A percentile compares a stretch with the other conserved stretches of the same genome.
These are phyloP conservation scores for Xestoiulus laeticollis DNA, from an alignment of 2,888 invertebrate genomes.

Conservation along the genomic window DNA sequence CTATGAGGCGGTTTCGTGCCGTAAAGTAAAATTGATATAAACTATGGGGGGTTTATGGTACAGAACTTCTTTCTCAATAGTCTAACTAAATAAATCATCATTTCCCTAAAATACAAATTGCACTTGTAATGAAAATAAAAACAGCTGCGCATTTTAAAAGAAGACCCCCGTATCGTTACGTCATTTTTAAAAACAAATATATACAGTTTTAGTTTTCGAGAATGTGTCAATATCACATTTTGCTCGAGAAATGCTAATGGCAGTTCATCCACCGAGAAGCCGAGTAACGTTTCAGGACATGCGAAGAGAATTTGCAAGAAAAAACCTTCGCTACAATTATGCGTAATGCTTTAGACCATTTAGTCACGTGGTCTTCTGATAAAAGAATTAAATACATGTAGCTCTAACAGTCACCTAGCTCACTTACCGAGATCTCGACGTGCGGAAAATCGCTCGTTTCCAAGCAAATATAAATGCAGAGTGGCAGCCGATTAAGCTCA, in stretches of 20 bases:
- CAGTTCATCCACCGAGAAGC: background rate
- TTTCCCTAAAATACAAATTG: background rate
- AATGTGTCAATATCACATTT: background rate
- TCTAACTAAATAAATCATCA: background rate
- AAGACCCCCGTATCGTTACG: background rate
- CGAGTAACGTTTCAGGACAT: background rate
- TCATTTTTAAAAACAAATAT: background rate
- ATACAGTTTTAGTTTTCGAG: background rate
- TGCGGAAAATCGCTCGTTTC: background rate
- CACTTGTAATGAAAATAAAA: background rate
- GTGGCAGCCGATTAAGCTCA: background rate
- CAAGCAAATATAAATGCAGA: background rate
- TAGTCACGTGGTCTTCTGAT: background rate
- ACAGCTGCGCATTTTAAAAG: background rate
- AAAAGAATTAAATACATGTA: background rate
- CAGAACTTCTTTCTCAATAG: background rate
- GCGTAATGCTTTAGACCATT: background rate
- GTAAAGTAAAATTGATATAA: too few species aligned
- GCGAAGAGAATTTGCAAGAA: background rate
- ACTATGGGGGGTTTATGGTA: too few species aligned
- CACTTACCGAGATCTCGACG: background rate
- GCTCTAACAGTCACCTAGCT: background rate
- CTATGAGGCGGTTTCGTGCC: too few species aligned
- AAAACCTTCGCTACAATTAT: background rate
- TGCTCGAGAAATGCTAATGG: background rate